Evolutionary conservation across 2,113 vertebrate species (phyloP), one percentile per base, ranked within the genome.

Genomic region (Spermophilus dauricus): DNA sequence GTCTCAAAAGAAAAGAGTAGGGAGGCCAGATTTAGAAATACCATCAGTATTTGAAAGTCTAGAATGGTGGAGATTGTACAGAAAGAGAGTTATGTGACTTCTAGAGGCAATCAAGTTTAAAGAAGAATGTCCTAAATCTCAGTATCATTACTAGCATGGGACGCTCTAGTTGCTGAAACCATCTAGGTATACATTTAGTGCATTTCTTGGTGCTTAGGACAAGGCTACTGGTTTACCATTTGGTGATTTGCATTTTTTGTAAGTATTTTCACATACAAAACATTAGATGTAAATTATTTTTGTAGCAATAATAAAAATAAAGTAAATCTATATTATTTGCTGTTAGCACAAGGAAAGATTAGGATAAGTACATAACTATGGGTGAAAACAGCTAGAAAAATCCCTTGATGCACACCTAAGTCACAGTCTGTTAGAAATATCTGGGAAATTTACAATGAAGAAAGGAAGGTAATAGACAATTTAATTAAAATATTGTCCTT

Each of bases 221-320:
- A 85, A 80, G 0, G 4, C 30, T 91, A 17, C 22, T 30, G 5
- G 0, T 51, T 67, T 65, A 72, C 1, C 24, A 26, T 37, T 88
- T 87, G 26, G 0, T 0, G 37, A 45, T n/a, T 78, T 81, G 5
- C 17, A 42, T 82, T 93, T 92, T 92, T 75, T 78, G 58, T 37
- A 30, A 75, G 26, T 82, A 16, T 76, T 39, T 90, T 95, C 5
- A 51, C 26, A 32, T 77, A 48, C 95, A 86, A 86, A 97, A 80
- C 8, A 48, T n/a, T 45, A 48, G 80, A 77, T 16, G 8, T 30
- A 92, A 96, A 90, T 90, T 17, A 91, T 80, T 51, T 96, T 76
- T 83, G 34, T 32, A 93, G 26, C 73, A 95, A 77, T 34, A 90
- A 72, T 73, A 97, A 75, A 96, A 96, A 94, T 96, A 26, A 70